Evolutionary conservation across 1,140 invertebrate genomes (phyloP), one percentile per base, ranked within the genome.

Genomic region (Cardiocondyla obscurior): DNA sequence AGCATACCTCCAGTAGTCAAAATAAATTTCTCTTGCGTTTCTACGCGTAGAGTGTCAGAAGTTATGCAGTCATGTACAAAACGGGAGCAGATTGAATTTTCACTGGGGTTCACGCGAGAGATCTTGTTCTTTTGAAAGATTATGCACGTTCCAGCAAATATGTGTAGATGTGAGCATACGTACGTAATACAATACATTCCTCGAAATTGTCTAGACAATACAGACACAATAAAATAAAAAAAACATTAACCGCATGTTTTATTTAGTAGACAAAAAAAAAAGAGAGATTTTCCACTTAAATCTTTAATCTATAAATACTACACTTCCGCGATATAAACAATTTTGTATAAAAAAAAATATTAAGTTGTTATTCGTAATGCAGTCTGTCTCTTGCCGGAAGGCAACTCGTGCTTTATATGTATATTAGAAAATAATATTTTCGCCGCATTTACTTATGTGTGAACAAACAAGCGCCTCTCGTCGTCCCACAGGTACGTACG

Each of bases 31-130:
- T 12, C 28, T n/a, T 12, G 14, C 39, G 3, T 33, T 60, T 19
- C n/a, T 22, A 49, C 72, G 72, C 55, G 62, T 33, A 76, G 5
- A 46, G n/a, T n/a, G 39, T 22, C n/a, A 46, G 39, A 76, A 62
- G 19, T 62, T 76, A 62, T 46, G n/a, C 72, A 49, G n/a, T 74
- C 25, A 74, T 39, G 70, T 74, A 60, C 12, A 12, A 62, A 76
- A 62, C 33, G 19, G 12, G 12, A 62, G 46, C 28, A 62, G 62
- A 62, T 36, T 51, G 30, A 39, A 69, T 55, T 69, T 77, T 30
- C 33, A 28, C 10, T n/a, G 55, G 39, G 22, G 10, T 25, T 46
- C 44, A 19, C 22, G 25, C 30, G 10, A 30, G 44, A 79, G 25
- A 14, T 10, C 30, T 46, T 51, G 6, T 25, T 64, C n/a, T 64